Evolutionary conservation across 1,140 invertebrate species (phyloP).

Genomic region (Drosophila athabasca): DNA sequence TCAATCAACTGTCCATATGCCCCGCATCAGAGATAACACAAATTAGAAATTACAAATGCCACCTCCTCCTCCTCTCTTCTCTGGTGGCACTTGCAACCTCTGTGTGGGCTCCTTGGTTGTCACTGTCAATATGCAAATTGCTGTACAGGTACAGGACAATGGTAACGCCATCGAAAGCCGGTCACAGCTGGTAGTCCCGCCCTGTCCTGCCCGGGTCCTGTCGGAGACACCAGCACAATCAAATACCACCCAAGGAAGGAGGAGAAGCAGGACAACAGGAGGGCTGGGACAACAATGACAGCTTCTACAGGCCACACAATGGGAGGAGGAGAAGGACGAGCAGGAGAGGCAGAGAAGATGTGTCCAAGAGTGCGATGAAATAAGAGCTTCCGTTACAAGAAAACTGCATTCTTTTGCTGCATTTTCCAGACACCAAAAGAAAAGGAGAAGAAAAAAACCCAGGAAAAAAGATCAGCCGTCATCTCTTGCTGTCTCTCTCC

Average conservation of each 20-base stretch:
- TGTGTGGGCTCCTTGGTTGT: neutral
- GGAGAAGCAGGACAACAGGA: constrained; percentile 20
- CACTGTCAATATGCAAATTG: constrained; percentile 55
- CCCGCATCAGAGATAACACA: constrained; percentile 48
- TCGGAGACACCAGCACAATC: constrained; percentile 26
- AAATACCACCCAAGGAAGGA: constrained; percentile 7
- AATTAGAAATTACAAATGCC: constrained; percentile 46
- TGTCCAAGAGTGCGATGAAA: constrained; percentile 43
- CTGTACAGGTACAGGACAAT: constrained; percentile 60
- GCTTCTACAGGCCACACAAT: constrained; percentile 24
- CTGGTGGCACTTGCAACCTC: neutral
- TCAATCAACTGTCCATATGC: constrained; percentile 2
- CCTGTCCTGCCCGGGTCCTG: constrained; percentile 1
- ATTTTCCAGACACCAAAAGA: constrained; percentile 41
- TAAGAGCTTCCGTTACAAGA: constrained; percentile 72
- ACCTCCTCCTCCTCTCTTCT: too few species aligned
- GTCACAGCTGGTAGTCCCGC: constrained; percentile 6
- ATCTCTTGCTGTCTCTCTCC: neutral
- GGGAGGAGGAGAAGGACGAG: too few species aligned
- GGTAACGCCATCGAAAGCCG: constrained; percentile 36
- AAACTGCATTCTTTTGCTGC: constrained; percentile 54
- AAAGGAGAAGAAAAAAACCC: too few species aligned
- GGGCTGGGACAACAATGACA: constrained; percentile 29
- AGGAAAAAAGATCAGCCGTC: constrained; percentile 43
- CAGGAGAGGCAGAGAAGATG: neutral